phyloP scores from a whole-genome alignment of 2,113 vertebrate genomes.

The Bufo bufo region DNA sequence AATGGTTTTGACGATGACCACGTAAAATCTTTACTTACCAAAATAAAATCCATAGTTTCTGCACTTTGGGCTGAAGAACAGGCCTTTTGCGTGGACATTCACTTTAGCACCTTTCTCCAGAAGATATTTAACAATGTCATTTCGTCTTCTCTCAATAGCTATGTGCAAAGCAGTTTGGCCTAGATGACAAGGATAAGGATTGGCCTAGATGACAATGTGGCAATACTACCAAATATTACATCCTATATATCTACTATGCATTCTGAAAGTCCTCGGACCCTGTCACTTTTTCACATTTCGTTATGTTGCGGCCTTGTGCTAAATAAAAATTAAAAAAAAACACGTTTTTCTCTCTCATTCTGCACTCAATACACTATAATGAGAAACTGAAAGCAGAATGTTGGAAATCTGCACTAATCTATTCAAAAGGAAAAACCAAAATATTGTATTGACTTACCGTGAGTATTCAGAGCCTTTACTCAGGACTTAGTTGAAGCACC shows the following conservation, averaged over 20 bases:
- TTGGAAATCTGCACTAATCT: too few species aligned
- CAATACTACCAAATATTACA: neutral
- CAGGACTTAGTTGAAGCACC: too few species aligned
- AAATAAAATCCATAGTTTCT: constrained; percentile 82
- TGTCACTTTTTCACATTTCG: too few species aligned
- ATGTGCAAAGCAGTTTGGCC: constrained; percentile 82
- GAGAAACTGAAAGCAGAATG: too few species aligned
- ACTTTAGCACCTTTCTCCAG: constrained; percentile 77
- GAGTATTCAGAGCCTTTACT: too few species aligned
- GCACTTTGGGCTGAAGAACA: constrained; percentile 80
- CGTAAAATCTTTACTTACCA: constrained; percentile 63
- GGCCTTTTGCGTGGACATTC: constrained; percentile 74
- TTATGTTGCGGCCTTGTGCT: too few species aligned
- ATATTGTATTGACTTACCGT: too few species aligned
- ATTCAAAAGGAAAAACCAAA: too few species aligned
- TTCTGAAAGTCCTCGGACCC: too few species aligned
- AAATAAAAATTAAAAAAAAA: too few species aligned
- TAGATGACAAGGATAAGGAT: constrained; percentile 56
- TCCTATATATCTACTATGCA: neutral
- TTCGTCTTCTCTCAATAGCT: constrained; percentile 78
- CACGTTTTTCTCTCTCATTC: too few species aligned
- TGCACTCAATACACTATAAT: too few species aligned
- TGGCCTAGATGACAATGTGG: neutral
- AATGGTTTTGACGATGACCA: neutral
- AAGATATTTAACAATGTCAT: constrained; percentile 71